These are phyloP conservation scores for Meloidogyne floridensis DNA, from an alignment of 1,140 invertebrate genomes.

Conservation along the genomic window DNA sequence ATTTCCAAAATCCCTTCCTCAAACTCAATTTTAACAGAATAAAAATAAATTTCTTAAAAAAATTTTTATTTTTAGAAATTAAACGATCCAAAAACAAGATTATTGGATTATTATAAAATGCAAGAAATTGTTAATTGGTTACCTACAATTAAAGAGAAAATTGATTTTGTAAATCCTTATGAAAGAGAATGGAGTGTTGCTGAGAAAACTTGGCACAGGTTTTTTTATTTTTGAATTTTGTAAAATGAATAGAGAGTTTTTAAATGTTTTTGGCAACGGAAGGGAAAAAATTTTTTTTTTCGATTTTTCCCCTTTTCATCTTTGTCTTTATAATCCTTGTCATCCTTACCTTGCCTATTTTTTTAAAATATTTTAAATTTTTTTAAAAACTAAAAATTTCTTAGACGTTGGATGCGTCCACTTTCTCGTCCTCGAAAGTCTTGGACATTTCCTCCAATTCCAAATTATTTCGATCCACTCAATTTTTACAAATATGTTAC, in stretches of 20 bases:
- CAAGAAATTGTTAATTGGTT: slow-evolving; percentile 51
- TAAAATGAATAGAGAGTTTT: background rate
- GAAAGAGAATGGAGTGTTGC: slow-evolving; percentile 55
- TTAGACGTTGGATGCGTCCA: slow-evolving; percentile 53
- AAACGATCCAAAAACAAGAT: slow-evolving; percentile 22
- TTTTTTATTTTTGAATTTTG: background rate
- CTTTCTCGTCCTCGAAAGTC: slow-evolving; percentile 53
- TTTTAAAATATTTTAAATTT: slow-evolving; percentile 11
- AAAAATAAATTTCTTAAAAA: background rate
- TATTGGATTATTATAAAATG: slow-evolving; percentile 61
- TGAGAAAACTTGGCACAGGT: slow-evolving; percentile 63
- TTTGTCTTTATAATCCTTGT: no score
- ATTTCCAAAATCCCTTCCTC: no score
- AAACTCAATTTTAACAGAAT: no score
- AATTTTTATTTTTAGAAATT: background rate
- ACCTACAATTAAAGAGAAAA: slow-evolving; percentile 58
- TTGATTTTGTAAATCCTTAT: slow-evolving; percentile 63
- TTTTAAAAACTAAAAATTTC: slow-evolving; percentile 34
- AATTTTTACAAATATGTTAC: slow-evolving; percentile 65
- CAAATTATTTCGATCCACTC: slow-evolving; percentile 57
- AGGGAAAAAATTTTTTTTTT: no score
- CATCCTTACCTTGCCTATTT: no score
- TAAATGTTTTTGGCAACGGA: no score
- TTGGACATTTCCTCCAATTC: slow-evolving; percentile 51
- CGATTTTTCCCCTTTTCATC: no score